Evolutionary conservation across 2,113 vertebrate genomes (phyloP), one percentile per base, ranked within the genome.

Genomic region (Pholis gunnellus): DNA sequence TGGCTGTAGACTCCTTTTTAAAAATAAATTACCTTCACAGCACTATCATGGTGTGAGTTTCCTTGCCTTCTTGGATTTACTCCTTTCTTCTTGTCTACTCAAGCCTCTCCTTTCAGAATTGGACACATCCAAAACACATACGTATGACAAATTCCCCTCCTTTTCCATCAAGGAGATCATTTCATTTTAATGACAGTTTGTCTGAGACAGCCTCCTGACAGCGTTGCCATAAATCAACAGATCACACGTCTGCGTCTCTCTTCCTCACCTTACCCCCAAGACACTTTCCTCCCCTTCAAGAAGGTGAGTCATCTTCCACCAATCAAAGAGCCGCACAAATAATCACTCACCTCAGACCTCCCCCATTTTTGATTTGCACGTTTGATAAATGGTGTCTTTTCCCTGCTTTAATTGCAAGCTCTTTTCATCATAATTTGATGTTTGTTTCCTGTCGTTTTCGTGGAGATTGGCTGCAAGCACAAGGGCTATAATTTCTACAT

Each of bases 171-270:
- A 79, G 91, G 94, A 95, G 96, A 97, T 97, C 93, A 97, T 97
- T 95, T 94, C 92, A 96, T 96, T 97, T 97, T 97, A 99, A 98
- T 97, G 96, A 97, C 95, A 97, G 97, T 94, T 95, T 98, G 97
- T 97, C 96, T 88, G 70, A 88, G 84, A 85, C 89, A 87, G 94
- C 95, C 96, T 94, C 95, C 96, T 96, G 96, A 96, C 95, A 95
- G 95, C 84, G 87, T 93, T 91, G 94, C 96, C 96, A 97, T 99
- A 99, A 98, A 99, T 99, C 97, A 97, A 86, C 95, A 90, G 95
- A 96, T 96, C 96, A 96, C 95, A 97, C 95, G 93, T 95, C 94
- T 86, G 29, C 73, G 25, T 42, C 70, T 67, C 56, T 75, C 85
- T 86, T 85, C 84, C 75, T 85, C 73, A 72, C 75, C 70, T 83